These are phyloP conservation scores for Cotesia congregata DNA, from an alignment of 2,888 invertebrate species.

Conservation along the genomic window DNA sequence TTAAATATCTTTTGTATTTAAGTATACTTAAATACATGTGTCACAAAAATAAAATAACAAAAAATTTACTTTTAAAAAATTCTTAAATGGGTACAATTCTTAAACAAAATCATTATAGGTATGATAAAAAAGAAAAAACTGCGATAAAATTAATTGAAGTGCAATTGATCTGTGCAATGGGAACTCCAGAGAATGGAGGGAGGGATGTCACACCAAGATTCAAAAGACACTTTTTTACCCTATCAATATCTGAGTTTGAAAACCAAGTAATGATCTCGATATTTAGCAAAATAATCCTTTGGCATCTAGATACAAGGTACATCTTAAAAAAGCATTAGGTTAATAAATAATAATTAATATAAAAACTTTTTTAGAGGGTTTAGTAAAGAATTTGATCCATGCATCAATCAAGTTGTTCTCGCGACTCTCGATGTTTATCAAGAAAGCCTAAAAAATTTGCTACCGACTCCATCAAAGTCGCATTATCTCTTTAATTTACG, in stretches of 20 bases:
- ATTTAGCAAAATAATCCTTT: constrained; percentile 90
- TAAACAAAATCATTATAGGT: constrained; percentile 62
- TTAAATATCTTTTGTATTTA: too few relatives aligned
- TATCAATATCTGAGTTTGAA: constrained; percentile 91
- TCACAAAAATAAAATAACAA: too few relatives aligned
- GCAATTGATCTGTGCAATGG: constrained; percentile 84
- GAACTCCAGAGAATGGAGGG: constrained; percentile 83
- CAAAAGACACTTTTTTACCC: constrained; percentile 86
- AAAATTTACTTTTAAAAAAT: too few relatives aligned
- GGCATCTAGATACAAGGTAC: constrained; percentile 95
- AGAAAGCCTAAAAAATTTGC: constrained; percentile 82
- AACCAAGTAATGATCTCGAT: constrained; percentile 87
- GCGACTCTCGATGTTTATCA: constrained; percentile 92
- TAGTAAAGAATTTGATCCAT: constrained; percentile 93
- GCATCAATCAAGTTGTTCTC: constrained; percentile 88
- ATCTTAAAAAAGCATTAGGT: neutral
- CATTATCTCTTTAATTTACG: constrained; percentile 96
- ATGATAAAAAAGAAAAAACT: constrained; percentile 85
- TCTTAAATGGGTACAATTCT: neutral
- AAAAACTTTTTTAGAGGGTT: constrained; percentile 75
- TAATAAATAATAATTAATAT: neutral
- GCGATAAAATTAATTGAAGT: constrained; percentile 88
- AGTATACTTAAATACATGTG: too few relatives aligned
- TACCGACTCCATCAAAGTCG: constrained; percentile 94
- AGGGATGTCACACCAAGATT: constrained; percentile 89